Base-by-base conservation (phyloP, 2,888 invertebrate species). In the Cerastis leucographa region DNA sequence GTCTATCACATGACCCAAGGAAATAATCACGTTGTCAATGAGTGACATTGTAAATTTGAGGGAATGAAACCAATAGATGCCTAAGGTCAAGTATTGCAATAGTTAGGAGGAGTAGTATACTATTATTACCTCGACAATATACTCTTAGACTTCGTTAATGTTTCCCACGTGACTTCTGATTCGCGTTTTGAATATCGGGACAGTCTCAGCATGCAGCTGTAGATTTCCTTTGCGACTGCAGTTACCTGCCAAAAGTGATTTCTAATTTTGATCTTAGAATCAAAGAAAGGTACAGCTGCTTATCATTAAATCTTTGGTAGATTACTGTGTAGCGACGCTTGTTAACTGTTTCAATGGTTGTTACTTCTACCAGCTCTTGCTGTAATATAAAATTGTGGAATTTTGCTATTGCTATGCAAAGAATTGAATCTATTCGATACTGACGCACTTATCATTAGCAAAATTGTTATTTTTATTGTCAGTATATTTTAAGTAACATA, bases 41-140 rank as follows among this genome's bases (percentile, higher is more conserved):
- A 71, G 68, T 80, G 83, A 65, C 65, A 78, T 72, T 70, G 40
- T 81, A 73, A 81, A 81, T 84, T 84, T 82, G 72, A 84, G 81
- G 71, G 78, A 84, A 75, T 84, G 59, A 71, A 84, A 78, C 74
- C 81, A 84, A 84, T 84, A 64, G 22, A 84, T 70, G 74, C 64
- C 64, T 78, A 72, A 81, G 74, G 81, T 84, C 84, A 78, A 81
- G 69, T 35, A 80, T 74, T 81, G 65, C 49, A 67, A 61, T 64
- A 65, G 71, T 78, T 59, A 72, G 40, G 56, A 79, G 62, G 54
- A 80, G 61, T 67, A 54, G 42, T 42, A 64, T 61, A 71, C 64
- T 61, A 77, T 59, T 61, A 74, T 74, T 67, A 73, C 35, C 70
- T 59, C 54, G 59, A 49, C 51, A 59, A 59, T 78, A 51, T n/a